Evolutionary conservation across 2,113 vertebrate species (phyloP).

Genomic region (Poeciliopsis prolifica): DNA sequence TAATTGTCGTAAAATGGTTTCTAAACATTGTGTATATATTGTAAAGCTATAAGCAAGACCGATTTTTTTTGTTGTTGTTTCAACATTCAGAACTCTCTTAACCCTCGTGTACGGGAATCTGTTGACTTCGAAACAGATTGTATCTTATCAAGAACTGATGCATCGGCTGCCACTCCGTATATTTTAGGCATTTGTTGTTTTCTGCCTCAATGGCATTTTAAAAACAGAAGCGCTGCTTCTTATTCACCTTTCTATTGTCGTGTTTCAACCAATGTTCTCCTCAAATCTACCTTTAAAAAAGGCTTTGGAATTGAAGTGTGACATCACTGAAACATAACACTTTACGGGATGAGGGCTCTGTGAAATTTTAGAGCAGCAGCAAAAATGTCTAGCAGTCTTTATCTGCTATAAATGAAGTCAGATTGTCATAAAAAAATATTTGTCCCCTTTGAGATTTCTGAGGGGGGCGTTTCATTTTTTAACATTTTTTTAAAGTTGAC

Average conservation of each 20-base stretch:
- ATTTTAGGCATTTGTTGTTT: not conserved
- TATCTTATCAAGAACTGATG: slow-evolving; percentile 2
- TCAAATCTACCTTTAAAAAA: not conserved
- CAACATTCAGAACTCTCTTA: not conserved
- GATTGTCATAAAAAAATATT: not conserved
- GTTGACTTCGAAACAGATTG: not conserved
- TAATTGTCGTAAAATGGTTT: not conserved
- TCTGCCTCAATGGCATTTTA: not conserved
- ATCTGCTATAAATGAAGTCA: not conserved
- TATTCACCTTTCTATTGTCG: not conserved
- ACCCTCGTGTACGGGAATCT: not conserved
- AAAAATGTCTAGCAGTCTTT: not conserved
- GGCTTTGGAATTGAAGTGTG: not conserved
- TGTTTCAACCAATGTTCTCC: not conserved
- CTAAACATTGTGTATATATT: not conserved
- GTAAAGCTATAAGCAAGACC: not conserved
- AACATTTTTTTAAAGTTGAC: not conserved
- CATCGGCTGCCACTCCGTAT: slow-evolving; percentile 4
- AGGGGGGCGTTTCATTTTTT: not conserved
- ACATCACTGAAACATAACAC: slow-evolving; percentile 20
- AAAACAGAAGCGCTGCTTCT: slow-evolving; percentile 33
- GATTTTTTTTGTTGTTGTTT: not conserved
- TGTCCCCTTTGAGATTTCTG: not conserved
- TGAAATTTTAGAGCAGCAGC: not conserved
- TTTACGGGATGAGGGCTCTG: not conserved